Conservation (phyloP, 2,797 vertebrate genomes). For the Pelochelys cantorii region DNA sequence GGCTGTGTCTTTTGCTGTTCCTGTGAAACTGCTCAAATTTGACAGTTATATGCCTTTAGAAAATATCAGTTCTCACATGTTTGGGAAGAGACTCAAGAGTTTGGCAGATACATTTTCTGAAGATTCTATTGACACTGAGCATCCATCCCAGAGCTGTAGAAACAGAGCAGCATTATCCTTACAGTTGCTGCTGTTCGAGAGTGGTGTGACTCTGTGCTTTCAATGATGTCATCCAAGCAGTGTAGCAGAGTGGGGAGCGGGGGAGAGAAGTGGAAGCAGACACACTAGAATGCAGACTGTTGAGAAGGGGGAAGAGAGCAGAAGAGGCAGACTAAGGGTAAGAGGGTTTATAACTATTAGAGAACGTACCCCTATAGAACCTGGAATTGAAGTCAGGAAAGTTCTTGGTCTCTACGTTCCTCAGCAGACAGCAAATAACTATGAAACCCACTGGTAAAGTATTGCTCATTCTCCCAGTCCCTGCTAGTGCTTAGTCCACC, state of each 20-base stretch:
- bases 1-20: not conserved
- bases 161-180: not conserved
- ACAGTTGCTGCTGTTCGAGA: not conserved
- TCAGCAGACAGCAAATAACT: accelerated
- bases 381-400: not conserved
- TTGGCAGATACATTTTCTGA: not conserved
- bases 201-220: not conserved
- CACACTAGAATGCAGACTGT: not conserved
- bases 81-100: not conserved
- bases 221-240: not conserved
- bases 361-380: not conserved
- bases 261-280: not conserved
- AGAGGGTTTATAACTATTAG: not conserved
- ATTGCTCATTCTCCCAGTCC: not conserved
- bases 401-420: accelerated
- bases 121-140: not conserved
- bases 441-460: not conserved
- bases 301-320: too few species aligned
- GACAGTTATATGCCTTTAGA: not conserved
- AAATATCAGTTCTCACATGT: not conserved
- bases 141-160: not conserved
- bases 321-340: not conserved
- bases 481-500: not conserved
- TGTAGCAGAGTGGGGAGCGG: not conserved
- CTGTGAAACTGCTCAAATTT: not conserved